Conservation (phyloP, 2,888 invertebrate genomes). For the Drosophila cyrtoloma region DNA sequence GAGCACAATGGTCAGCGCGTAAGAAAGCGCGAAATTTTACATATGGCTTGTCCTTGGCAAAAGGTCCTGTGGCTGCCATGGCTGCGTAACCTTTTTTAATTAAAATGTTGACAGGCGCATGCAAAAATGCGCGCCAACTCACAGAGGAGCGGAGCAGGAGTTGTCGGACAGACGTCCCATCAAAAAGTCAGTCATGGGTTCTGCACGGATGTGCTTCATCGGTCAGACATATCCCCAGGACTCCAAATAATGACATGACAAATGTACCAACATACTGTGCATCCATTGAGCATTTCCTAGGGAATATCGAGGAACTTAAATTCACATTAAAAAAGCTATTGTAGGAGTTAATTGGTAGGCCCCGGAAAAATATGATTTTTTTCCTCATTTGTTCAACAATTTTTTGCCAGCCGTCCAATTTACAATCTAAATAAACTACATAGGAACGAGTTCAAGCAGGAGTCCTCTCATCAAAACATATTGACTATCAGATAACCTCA, state of each 20-base stretch:
- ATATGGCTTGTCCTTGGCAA: constrained; percentile 55
- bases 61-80: constrained; percentile 53
- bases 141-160: constrained; percentile 10
- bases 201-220: constrained; percentile 43
- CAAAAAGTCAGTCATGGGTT: constrained; percentile 40
- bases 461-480: neutral
- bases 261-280: neutral
- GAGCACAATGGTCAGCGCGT: constrained; percentile 45
- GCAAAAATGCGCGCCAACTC: constrained; percentile 71
- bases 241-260: constrained; percentile 6
- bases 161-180: constrained; percentile 23
- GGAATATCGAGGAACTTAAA: neutral
- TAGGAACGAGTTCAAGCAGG: neutral
- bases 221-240: constrained; percentile 44
- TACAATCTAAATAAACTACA: neutral
- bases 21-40: constrained; percentile 83
- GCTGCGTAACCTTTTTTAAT: constrained; percentile 85
- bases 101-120: constrained; percentile 86
- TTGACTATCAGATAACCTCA: neutral
- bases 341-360: neutral
- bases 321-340: neutral
- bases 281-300: neutral
- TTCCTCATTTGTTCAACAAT: neutral
- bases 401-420: too few species aligned
- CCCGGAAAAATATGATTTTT: neutral